These are phyloP conservation scores for Bucco capensis DNA, from an alignment of 2,113 vertebrate genomes.

Conservation along the genomic window DNA sequence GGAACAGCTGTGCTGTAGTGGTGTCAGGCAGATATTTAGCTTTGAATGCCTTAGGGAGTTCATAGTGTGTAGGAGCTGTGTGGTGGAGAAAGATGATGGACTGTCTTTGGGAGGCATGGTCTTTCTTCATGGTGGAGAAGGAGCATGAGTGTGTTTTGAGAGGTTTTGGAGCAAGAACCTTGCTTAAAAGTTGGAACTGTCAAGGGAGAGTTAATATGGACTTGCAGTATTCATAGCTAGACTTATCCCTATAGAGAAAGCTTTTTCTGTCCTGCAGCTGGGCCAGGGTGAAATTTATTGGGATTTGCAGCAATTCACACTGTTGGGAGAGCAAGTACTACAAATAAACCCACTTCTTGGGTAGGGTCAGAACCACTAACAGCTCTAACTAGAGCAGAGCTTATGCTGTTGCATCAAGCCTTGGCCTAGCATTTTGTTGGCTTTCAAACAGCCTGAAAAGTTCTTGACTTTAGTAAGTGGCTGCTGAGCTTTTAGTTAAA, in stretches of 20 bases:
- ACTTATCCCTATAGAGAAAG: background rate
- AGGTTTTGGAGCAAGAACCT: background rate
- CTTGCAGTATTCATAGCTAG: background rate
- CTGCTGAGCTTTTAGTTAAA: background rate
- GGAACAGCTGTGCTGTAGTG: background rate
- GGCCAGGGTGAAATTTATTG: background rate
- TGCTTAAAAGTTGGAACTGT: background rate
- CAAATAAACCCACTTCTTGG: background rate
- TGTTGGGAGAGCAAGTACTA: background rate
- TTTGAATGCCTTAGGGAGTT: background rate
- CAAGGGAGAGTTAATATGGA: background rate
- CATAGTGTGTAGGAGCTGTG: background rate
- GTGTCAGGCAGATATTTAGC: background rate
- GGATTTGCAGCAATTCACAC: background rate
- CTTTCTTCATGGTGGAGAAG: background rate
- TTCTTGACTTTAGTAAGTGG: background rate
- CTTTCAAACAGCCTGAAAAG: background rate
- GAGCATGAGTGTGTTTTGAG: background rate
- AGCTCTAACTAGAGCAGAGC: background rate
- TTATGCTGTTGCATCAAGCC: accelerated
- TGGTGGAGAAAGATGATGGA: too few species aligned
- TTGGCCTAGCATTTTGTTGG: background rate
- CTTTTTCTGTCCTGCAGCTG: accelerated
- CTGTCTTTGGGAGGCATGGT: too few species aligned
- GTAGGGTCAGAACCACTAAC: background rate